Percentiles rank a stretch among this genome's conserved stretches.
Evolutionary conservation across 2,113 vertebrate species (phyloP).

Genomic region (Ginglymostoma cirratum): DNA sequence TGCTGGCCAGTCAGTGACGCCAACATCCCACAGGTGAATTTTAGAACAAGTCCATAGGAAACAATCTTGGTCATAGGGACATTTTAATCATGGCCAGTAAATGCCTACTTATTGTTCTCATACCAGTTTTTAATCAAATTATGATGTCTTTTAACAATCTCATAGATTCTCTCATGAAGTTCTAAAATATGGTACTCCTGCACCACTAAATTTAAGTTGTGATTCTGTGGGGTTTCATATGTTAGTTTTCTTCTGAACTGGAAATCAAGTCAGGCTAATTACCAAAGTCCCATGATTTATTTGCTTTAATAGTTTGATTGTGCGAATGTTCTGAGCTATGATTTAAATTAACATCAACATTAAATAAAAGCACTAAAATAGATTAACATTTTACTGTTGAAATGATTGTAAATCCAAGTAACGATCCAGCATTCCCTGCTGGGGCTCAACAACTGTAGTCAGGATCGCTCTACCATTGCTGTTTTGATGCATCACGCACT

Average conservation of each 20-base stretch:
- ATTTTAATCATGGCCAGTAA: neutral
- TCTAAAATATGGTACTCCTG: neutral
- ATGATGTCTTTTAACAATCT: neutral
- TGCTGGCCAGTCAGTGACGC: no score
- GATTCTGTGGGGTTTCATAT: neutral
- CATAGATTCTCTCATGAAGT: neutral
- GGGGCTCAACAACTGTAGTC: neutral
- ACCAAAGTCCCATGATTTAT: neutral
- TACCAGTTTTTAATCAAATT: neutral
- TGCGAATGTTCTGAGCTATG: neutral
- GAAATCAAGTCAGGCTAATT: neutral
- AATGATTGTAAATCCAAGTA: neutral
- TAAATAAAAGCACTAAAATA: constrained; percentile 1
- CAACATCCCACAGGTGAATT: no score
- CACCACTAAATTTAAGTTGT: neutral
- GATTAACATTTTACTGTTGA: no score
- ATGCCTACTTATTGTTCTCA: neutral
- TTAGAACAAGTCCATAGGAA: no score
- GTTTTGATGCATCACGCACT: neutral
- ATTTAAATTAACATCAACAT: neutral
- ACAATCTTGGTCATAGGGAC: neutral
- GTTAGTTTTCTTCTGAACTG: neutral
- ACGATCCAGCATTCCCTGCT: neutral
- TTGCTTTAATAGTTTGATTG: neutral
- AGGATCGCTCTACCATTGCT: neutral